Evolutionary conservation across 1,140 invertebrate species (phyloP), one percentile per base, ranked within the genome.

Genomic region (Anastrepha ludens): DNA sequence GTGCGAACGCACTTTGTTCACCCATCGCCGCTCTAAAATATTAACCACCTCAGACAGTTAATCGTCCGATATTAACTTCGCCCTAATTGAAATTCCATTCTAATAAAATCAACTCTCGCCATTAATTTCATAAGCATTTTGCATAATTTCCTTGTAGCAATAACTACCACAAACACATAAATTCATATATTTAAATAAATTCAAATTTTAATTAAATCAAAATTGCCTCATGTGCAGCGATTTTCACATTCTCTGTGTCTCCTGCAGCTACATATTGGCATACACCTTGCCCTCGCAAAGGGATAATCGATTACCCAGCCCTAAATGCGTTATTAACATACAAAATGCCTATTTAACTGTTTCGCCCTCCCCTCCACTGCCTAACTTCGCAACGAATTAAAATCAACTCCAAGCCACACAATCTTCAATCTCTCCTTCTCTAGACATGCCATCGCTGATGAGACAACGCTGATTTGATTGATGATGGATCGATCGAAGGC

Each of bases 401-500:
- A 81, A 55, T 81, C 74, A 55, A 55, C 17, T 55, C 55, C 11
- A 17, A 15, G 60, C n/a, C 60, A 62, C 13, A 74, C 39, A 74
- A 74, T 50, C 47, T 55, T 58, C 47, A 81, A 81, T 81, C 74
- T 81, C 47, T 7, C n/a, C 11, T 29, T 81, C n/a, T 15, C 74
- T 81, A 81, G 74, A 81, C 74, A 81, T 81, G 74, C 74, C 74
- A 81, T 29, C 74, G 41, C 47, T 81, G 74, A 81, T 81, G 74
- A 81, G 74, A 81, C 74, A 81, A 81, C 74, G 74, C 74, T 81
- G 74, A 81, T 81, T 81, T 81, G 74, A 81, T 81, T 81, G 74
- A 81, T 81, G 74, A 81, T 81, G 74, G 47, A 81, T 58, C n/a
- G 74, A 81, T 47, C n/a, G 74, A 81, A 20, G n/a, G 47, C 39